These are phyloP conservation scores for Gryllus longicercus DNA, from an alignment of 2,888 invertebrate species.

Conservation along the genomic window DNA sequence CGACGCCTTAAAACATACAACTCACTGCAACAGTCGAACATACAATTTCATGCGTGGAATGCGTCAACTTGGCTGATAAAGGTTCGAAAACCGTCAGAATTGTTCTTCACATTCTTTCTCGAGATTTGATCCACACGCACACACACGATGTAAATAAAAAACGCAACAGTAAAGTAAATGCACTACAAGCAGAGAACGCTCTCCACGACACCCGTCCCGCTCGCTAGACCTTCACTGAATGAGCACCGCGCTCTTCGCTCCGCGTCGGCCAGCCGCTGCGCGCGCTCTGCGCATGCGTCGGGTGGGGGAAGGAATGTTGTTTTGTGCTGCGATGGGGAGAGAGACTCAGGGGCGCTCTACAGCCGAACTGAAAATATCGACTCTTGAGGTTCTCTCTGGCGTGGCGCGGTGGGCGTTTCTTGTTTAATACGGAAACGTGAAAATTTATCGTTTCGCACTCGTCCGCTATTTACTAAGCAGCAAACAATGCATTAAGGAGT, in stretches of 20 bases:
- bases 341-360: neutral
- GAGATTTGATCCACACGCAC: conserved; percentile 12
- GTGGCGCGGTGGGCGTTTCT: neutral
- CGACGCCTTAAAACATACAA: conserved; percentile 21
- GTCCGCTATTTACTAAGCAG: no score
- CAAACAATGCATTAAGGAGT: no score
- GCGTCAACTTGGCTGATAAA: no score
- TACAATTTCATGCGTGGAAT: no score
- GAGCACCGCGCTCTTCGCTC: conserved; percentile 22
- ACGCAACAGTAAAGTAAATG: conserved; percentile 31
- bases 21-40: neutral
- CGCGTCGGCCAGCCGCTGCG: conserved; percentile 17
- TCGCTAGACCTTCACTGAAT: conserved; percentile 26
- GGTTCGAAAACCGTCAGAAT: neutral
- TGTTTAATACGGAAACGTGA: neutral
- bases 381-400: neutral
- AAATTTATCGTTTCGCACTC: no score
- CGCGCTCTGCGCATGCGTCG: conserved; percentile 25
- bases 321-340: conserved; percentile 19
- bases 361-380: conserved; percentile 20
- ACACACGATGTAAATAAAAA: conserved; percentile 28
- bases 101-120: neutral
- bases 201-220: conserved; percentile 21
- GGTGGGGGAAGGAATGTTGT: conserved; percentile 26
- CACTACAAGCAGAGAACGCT: conserved; percentile 30